A percentile compares a stretch with the other conserved stretches of the same genome.
Evolutionary conservation across 2,888 invertebrate species (phyloP).

Genomic region (Mallateleia sp.): DNA sequence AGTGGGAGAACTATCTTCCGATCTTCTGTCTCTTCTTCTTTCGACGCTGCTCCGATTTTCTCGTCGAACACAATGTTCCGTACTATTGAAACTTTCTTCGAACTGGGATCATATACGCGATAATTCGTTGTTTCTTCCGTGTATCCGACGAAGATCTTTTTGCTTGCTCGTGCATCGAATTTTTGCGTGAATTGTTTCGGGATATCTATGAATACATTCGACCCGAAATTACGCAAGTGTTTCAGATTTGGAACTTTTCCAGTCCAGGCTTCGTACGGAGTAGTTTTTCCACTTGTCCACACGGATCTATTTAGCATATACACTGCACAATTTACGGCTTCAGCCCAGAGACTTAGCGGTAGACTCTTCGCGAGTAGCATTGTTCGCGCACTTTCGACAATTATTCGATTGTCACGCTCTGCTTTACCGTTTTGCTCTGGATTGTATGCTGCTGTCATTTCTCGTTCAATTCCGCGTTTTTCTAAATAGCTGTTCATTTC

Average conservation of each 20-base stretch:
- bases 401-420: too few relatives aligned
- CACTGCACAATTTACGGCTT: constrained; percentile 61
- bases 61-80: constrained; percentile 83
- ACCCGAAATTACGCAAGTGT: constrained; percentile 78
- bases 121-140: constrained; percentile 77
- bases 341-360: constrained; percentile 46
- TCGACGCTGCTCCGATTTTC: constrained; percentile 21
- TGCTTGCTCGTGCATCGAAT: constrained; percentile 73
- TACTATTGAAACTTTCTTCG: constrained; percentile 69
- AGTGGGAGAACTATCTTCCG: constrained; percentile 38
- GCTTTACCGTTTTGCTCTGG: constrained; percentile 59
- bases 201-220: constrained; percentile 71
- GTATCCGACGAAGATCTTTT: constrained; percentile 73
- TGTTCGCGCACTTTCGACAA: too few relatives aligned
- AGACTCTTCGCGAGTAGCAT: constrained; percentile 51
- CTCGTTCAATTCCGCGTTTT: constrained; percentile 14
- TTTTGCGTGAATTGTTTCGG: constrained; percentile 76
- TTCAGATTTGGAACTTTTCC: constrained; percentile 68
- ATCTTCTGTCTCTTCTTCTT: constrained; percentile 37
- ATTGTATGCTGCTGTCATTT: constrained; percentile 45
- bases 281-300: background rate
- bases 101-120: constrained; percentile 78
- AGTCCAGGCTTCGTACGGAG: background rate
- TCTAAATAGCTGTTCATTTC: constrained; percentile 30
- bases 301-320: constrained; percentile 49